Evolutionary conservation across 2,888 invertebrate species (phyloP).

Genomic region (Trissolcus brochymenae): DNA sequence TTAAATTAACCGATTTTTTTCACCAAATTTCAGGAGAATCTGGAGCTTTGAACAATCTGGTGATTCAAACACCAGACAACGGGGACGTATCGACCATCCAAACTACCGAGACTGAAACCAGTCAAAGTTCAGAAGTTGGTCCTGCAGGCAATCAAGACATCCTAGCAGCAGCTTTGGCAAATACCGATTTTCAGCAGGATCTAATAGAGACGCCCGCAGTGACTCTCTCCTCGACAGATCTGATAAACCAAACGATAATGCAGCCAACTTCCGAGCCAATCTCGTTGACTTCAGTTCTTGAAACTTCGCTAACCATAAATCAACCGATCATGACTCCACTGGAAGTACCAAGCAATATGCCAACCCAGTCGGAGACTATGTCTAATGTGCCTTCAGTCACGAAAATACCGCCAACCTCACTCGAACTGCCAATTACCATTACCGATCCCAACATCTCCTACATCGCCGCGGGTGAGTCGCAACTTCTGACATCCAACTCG

Average conservation of each 20-base stretch:
- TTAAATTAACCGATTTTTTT: neutral
- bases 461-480: constrained; percentile 63
- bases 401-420: constrained; percentile 82
- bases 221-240: constrained; percentile 78
- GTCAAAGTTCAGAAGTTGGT: constrained; percentile 63
- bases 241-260: constrained; percentile 80
- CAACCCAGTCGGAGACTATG: constrained; percentile 74
- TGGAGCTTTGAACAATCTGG: constrained; percentile 76
- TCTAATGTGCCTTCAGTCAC: constrained; percentile 73
- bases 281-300: constrained; percentile 81
- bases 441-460: constrained; percentile 83
- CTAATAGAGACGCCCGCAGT: constrained; percentile 75
- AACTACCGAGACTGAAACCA: constrained; percentile 69
- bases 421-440: constrained; percentile 86
- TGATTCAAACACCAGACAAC: constrained; percentile 77
- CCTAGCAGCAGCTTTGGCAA: constrained; percentile 85
- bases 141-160: constrained; percentile 81
- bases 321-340: constrained; percentile 90
- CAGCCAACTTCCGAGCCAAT: constrained; percentile 78
- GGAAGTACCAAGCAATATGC: constrained; percentile 81
- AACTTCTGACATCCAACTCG: constrained; percentile 66
- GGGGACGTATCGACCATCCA: constrained; percentile 66
- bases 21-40: constrained; percentile 75
- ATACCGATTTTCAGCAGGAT: constrained; percentile 83
- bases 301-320: constrained; percentile 85